phyloP scores from a whole-genome alignment of 2,797 vertebrate species.

The Paramormyrops hopkinsi region DNA sequence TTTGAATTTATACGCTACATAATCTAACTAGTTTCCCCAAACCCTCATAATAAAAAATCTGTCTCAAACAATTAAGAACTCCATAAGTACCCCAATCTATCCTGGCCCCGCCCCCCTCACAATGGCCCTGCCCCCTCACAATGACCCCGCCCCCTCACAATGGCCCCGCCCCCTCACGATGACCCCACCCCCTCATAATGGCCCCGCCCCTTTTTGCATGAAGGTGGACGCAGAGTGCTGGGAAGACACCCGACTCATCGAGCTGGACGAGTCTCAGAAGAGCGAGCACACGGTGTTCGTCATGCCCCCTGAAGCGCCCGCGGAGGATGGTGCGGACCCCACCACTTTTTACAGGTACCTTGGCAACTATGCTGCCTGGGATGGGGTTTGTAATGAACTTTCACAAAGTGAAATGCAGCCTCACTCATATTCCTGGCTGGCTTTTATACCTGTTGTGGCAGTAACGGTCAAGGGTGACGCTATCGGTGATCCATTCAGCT shows the following conservation, averaged over 20 bases:
- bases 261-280: conserved; percentile 92
- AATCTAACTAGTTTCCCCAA: not conserved
- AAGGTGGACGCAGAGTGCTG: conserved; percentile 80
- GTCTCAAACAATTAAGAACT: not conserved
- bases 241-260: conserved; percentile 82
- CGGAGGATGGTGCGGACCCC: conserved; percentile 63
- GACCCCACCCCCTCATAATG: not conserved
- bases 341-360: conserved; percentile 70
- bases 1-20: not conserved
- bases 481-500: not conserved
- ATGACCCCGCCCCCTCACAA: too few species aligned
- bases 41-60: not conserved
- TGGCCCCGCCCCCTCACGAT: not conserved
- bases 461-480: not conserved
- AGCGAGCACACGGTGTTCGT: conserved; percentile 96
- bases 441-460: not conserved
- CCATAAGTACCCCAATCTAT: not conserved
- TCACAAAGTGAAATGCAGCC: not conserved
- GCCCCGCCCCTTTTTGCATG: conserved; percentile 18
- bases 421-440: not conserved
- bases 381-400: not conserved
- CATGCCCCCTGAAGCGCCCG: conserved; percentile 81
- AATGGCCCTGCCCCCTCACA: too few species aligned
- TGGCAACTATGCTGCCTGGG: not conserved
- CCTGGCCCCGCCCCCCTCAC: not conserved